A percentile compares a stretch with the other conserved stretches of the same genome.
Evolutionary conservation across 1,140 invertebrate species (phyloP).

Genomic region (Macrobrachium nipponense): DNA sequence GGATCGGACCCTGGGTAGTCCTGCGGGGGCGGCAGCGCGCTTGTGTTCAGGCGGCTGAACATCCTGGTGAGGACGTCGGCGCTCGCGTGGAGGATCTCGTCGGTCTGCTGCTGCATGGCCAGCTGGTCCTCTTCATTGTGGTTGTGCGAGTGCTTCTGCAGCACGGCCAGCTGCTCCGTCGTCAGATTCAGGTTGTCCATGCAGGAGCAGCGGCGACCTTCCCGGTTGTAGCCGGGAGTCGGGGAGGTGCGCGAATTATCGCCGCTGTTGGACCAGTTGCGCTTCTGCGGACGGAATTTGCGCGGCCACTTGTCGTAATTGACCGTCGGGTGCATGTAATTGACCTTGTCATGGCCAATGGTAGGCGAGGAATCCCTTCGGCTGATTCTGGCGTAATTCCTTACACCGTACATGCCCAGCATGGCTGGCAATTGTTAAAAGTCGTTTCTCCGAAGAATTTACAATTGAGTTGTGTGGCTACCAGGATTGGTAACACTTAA

Average conservation of each 20-base stretch:
- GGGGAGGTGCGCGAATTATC: slow-evolving; percentile 45
- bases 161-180: slow-evolving; percentile 43
- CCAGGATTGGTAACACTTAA: too few species aligned
- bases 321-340: slow-evolving; percentile 65
- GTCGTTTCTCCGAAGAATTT: too few species aligned
- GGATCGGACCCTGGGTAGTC: slow-evolving; percentile 25
- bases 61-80: slow-evolving; percentile 53
- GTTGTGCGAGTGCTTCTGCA: slow-evolving; percentile 36
- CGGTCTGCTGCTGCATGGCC: slow-evolving; percentile 33
- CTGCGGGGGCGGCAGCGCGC: slow-evolving; percentile 35
- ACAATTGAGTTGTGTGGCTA: too few species aligned
- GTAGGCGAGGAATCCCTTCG: slow-evolving; percentile 60
- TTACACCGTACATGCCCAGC: slow-evolving; percentile 39
- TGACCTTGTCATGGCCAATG: slow-evolving; percentile 65
- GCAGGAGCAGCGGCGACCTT: slow-evolving; percentile 38
- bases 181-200: slow-evolving; percentile 50
- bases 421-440: too few species aligned
- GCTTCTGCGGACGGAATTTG: slow-evolving; percentile 53
- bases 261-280: slow-evolving; percentile 36
- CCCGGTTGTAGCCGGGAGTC: not conserved
- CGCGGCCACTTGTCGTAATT: slow-evolving; percentile 66
- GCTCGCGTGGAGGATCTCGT: slow-evolving; percentile 40
- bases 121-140: slow-evolving; percentile 36
- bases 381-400: slow-evolving; percentile 28
- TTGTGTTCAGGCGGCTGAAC: slow-evolving; percentile 55